phyloP scores from a whole-genome alignment of 2,113 vertebrate species.

The Coturnix japonica region DNA sequence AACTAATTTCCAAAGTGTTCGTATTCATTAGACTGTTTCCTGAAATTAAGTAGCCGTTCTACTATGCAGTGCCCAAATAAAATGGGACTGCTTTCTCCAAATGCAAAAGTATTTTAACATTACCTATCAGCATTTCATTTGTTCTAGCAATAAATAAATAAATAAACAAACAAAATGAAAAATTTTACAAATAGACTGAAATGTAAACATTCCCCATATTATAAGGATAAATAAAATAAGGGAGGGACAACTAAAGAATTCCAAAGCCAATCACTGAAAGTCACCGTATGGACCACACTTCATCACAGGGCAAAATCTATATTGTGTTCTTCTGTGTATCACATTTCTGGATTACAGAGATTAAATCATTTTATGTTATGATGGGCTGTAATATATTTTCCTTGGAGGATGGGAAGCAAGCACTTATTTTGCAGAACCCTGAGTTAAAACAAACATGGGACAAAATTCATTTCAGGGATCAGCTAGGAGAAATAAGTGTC shows the following conservation, averaged over 20 bases:
- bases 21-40: conserved; percentile 80
- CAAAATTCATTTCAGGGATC: neutral
- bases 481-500: neutral
- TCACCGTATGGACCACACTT: neutral
- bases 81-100: conserved; percentile 29
- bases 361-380: neutral
- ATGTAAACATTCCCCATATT: neutral
- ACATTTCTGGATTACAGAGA: neutral
- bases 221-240: neutral
- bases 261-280: neutral
- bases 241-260: neutral
- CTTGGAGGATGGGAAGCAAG: neutral
- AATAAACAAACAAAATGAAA: no score
- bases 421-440: neutral
- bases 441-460: neutral
- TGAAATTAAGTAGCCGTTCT: conserved; percentile 78
- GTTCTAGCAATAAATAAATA: neutral
- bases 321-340: neutral
- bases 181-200: neutral
- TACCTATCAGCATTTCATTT: neutral
- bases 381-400: neutral
- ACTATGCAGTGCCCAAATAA: conserved; percentile 49
- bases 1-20: conserved; percentile 82
- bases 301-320: neutral
- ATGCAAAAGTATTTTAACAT: neutral